Conservation (phyloP, 2,113 vertebrate genomes). For the Scopus umbretta region DNA sequence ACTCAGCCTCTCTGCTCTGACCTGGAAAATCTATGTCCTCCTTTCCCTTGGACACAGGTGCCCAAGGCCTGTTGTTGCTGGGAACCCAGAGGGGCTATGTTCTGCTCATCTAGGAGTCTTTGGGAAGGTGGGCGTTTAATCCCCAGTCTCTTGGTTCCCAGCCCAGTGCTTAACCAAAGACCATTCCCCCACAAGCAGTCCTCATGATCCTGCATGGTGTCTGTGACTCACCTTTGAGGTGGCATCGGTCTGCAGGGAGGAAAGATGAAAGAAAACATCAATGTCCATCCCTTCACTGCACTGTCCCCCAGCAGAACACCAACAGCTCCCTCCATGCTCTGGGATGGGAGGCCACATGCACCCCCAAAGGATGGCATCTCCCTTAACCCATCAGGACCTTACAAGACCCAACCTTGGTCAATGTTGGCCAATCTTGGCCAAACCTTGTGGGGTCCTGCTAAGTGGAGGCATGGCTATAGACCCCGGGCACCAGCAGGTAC, state of each 20-base stretch:
- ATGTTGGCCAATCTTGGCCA: neutral
- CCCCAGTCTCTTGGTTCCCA: neutral
- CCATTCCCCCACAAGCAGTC: neutral
- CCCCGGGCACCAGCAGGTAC: too few relatives aligned
- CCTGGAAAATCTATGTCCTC: neutral
- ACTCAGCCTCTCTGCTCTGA: neutral
- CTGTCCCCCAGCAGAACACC: neutral
- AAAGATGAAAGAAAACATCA: neutral
- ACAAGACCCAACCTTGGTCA: neutral
- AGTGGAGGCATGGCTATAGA: neutral
- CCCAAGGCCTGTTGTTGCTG: neutral
- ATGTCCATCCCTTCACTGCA: neutral
- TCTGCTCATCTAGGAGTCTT: neutral
- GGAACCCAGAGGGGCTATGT: too few relatives aligned
- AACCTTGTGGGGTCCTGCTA: neutral
- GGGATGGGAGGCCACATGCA: fast-evolving
- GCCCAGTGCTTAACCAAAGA: neutral
- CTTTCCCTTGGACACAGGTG: neutral
- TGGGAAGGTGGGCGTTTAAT: neutral
- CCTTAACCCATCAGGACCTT: neutral
- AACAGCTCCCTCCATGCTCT: neutral
- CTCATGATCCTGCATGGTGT: fast-evolving
- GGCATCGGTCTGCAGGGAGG: conserved; percentile 22
- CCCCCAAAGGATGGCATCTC: neutral
- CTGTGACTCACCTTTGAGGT: conserved; percentile 54